A percentile compares a stretch with the other conserved stretches of the same genome.
These are phyloP conservation scores for Polydrusus pterygomalis DNA, from an alignment of 2,888 invertebrate genomes.

Conservation along the genomic window DNA sequence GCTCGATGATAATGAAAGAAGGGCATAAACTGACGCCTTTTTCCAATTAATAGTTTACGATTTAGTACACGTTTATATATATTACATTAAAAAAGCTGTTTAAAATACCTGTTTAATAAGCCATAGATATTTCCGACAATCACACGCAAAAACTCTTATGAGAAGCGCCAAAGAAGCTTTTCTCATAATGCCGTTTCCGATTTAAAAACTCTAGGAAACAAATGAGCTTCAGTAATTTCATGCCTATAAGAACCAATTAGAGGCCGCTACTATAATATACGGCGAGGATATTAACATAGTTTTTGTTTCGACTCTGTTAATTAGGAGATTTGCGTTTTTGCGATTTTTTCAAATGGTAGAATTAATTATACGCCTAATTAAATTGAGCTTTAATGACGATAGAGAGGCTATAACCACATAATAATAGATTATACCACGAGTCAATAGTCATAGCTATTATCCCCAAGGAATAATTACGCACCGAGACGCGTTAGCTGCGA, in stretches of 20 bases:
- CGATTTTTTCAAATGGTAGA: neutral
- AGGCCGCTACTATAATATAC: slow-evolving; percentile 10
- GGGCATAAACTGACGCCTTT: too few species aligned
- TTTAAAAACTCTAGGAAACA: slow-evolving; percentile 38
- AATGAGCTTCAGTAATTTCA: slow-evolving; percentile 41
- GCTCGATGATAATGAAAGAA: too few species aligned
- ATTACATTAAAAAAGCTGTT: neutral
- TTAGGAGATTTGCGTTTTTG: slow-evolving; percentile 8
- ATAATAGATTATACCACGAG: too few species aligned
- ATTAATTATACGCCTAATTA: neutral
- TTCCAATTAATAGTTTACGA: too few species aligned
- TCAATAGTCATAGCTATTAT: too few species aligned
- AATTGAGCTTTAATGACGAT: too few species aligned
- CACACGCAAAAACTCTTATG: slow-evolving; percentile 22
- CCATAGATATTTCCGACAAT: neutral
- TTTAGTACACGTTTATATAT: neutral
- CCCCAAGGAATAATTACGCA: too few species aligned
- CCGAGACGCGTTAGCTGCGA: too few species aligned
- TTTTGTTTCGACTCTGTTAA: slow-evolving; percentile 20
- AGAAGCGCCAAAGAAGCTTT: slow-evolving; percentile 28
- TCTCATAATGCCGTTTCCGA: slow-evolving; percentile 37
- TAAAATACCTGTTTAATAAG: neutral
- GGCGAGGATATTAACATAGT: slow-evolving; percentile 32
- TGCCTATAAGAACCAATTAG: slow-evolving; percentile 28
- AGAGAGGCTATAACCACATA: too few species aligned